Evolutionary conservation across 1,140 invertebrate species (phyloP), one percentile per base, ranked within the genome.

Genomic region (Samia ricini): DNA sequence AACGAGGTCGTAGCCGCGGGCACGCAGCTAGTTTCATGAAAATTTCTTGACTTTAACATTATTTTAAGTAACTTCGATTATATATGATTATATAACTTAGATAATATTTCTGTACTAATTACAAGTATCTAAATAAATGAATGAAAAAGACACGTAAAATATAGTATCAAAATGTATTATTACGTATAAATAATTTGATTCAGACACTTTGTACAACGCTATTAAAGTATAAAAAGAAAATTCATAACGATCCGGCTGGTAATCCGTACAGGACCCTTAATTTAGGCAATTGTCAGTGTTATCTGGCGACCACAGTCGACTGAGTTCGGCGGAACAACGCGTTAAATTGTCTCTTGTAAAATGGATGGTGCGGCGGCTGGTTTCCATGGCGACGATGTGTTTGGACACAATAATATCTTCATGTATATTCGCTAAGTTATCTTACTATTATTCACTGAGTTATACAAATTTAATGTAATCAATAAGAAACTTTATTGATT

Each of bases 241-340:
- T 22, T 52, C 51, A 52, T 22, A 57, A 36, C 56, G 29, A 56
- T n/a, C 26, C 19, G 29, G 18, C 24, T 21, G n/a, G 56, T 36
- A 57, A 57, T 20, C 18, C 19, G 15, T 29, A 24, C 15, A 33
- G 15, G 20, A 29, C 24, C 19, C 56, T 57, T 57, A 57, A 57
- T 57, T 57, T 42, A 57, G 56, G 56, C 56, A 57, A 57, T 57
- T 36, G 56, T 29, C 12, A 29, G 29, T 29, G 56, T 57, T 57
- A 57, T 57, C 56, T 33, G 56, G 26, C 26, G 26, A 36, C 56
- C 56, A 57, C 56, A 57, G 56, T 18, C 29, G 56, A 57, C 15
- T 36, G 56, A 29, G n/a, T 29, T 20, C 56, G n/a, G 56, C 56
- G 26, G 56, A 15, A 19, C 56, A 20, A 2, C n/a, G 56, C 24